A percentile compares a stretch with the other conserved stretches of the same genome.
Evolutionary conservation across 1,140 invertebrate species (phyloP).

Genomic region (Acromyrmex heyeri): DNA sequence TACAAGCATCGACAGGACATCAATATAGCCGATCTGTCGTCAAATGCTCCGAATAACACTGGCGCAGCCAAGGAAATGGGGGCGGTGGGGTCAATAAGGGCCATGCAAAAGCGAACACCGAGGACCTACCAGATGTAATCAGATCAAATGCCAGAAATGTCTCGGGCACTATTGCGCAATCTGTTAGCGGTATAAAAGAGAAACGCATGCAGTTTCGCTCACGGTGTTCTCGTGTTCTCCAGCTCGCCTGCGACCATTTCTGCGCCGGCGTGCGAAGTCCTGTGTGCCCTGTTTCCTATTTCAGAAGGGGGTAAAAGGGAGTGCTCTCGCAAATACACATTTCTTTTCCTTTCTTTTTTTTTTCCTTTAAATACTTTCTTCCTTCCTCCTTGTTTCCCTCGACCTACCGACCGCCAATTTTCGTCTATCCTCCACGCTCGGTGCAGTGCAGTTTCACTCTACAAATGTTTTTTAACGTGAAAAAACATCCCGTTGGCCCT

Average conservation of each 20-base stretch:
- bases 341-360: neutral
- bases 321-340: constrained; percentile 39
- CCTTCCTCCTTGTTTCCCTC: neutral
- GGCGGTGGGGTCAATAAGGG: neutral
- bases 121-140: constrained; percentile 57
- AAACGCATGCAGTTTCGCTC: constrained; percentile 81
- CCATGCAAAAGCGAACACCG: constrained; percentile 59
- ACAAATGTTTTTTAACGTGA: constrained; percentile 5
- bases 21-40: constrained; percentile 21
- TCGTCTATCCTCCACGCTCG: constrained; percentile 36
- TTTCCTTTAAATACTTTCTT: neutral
- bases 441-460: constrained; percentile 18
- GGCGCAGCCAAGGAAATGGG: constrained; percentile 19
- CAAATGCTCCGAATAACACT: constrained; percentile 39
- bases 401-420: constrained; percentile 21
- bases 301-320: constrained; percentile 54
- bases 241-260: constrained; percentile 66
- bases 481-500: constrained; percentile 3
- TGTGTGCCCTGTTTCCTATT: constrained; percentile 60
- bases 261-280: constrained; percentile 44
- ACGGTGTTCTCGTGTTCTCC: constrained; percentile 72
- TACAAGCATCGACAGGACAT: constrained; percentile 36
- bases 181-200: constrained; percentile 58
- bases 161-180: constrained; percentile 49
- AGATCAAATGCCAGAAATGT: constrained; percentile 45